phyloP scores from a whole-genome alignment of 2,797 vertebrate species.

The Chelon labrosus region DNA sequence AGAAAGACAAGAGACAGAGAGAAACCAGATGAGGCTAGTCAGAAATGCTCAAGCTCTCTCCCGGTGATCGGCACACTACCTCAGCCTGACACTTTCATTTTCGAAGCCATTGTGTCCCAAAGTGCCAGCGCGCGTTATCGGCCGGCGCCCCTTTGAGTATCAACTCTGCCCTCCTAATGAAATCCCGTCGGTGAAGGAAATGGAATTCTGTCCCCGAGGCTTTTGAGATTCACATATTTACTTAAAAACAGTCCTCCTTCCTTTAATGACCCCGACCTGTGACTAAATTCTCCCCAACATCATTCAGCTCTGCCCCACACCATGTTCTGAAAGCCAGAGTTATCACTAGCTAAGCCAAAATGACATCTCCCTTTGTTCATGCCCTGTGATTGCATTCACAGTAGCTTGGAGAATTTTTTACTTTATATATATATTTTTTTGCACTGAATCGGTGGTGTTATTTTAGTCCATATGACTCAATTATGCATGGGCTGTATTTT shows the following conservation, averaged over 20 bases:
- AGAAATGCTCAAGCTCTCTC: slow-evolving; percentile 60
- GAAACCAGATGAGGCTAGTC: slow-evolving; percentile 71
- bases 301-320: slow-evolving; percentile 33
- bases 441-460: slow-evolving; percentile 52
- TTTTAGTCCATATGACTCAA: slow-evolving; percentile 68
- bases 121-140: slow-evolving; percentile 61
- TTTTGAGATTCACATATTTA: slow-evolving; percentile 48
- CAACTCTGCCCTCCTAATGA: slow-evolving; percentile 41
- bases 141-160: slow-evolving; percentile 40
- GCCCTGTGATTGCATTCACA: slow-evolving; percentile 47
- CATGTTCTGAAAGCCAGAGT: slow-evolving; percentile 54
- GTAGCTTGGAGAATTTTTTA: slow-evolving; percentile 32
- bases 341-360: slow-evolving; percentile 53
- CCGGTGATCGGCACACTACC: slow-evolving; percentile 61
- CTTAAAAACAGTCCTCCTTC: slow-evolving; percentile 28
- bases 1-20: slow-evolving; percentile 58
- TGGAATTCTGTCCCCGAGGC: slow-evolving; percentile 15
- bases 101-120: slow-evolving; percentile 56
- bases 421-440: neutral
- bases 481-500: slow-evolving; percentile 74
- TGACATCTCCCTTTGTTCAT: slow-evolving; percentile 67
- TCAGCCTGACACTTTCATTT: slow-evolving; percentile 72
- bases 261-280: slow-evolving; percentile 47
- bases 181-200: slow-evolving; percentile 39
- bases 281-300: slow-evolving; percentile 44